Base-by-base conservation (phyloP, 2,113 vertebrate genomes). In the Copsychus sechellarum region DNA sequence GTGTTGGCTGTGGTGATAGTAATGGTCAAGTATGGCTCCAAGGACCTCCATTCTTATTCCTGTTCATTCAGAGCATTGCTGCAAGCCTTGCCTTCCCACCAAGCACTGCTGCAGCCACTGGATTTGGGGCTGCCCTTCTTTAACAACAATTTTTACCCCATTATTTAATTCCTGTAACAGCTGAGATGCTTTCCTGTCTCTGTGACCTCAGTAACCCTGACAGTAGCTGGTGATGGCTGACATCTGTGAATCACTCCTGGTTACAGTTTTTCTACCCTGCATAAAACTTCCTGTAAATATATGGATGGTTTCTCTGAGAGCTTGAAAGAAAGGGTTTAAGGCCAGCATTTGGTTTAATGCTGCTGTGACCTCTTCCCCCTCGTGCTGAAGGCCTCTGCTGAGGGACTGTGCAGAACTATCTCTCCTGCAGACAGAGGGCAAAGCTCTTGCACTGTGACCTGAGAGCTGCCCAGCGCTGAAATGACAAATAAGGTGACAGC, bases 381-480 rank as follows among this genome's bases (percentile, higher is more conserved):
- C 0, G 0, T 29, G 58, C 36, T 76, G 47, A 48, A 33, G 13
- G 26, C 11, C 25, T 47, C 15, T 38, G 57, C 21, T 45, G 28
- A 26, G 57, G 36, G 23, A 42, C 33, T 18, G 5, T 36, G 61
- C 22, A 60, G 50, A 80, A 4, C 24, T 42, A 36, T 3, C 34
- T 36, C 38, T 73, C 13, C 60, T 69, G 31, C 65, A 67, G 66
- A 3, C 43, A 50, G 19, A 56, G 7, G 15, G n/a, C n/a, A 40
- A 23, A n/a, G 29, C 36, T 61, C 28, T 28, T 22, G 20, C 21
- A 12, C 58, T 14, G 5, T 31, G 34, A 18, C 15, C 42, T 28
- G 26, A 62, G 24, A 47, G 21, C n/a, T 76, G 62, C 50, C 40
- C 16, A 4, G 19, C 5, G 3, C 34, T 58, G 54, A 38, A 43